These are phyloP conservation scores for Panagrolaimus sp. DNA, from an alignment of 1,140 invertebrate species.

Conservation along the genomic window DNA sequence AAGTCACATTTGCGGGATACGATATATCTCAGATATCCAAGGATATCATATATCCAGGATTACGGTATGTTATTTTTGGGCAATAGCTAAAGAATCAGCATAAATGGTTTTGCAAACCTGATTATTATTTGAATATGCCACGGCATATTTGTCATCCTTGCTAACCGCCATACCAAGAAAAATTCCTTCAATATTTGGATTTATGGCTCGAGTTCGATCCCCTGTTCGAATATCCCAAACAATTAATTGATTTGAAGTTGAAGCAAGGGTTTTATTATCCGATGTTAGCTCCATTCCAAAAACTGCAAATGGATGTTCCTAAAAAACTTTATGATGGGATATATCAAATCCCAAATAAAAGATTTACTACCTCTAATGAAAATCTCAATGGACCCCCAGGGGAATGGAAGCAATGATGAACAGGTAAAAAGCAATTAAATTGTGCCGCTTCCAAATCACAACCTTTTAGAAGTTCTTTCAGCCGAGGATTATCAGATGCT, in stretches of 20 bases:
- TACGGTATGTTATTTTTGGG: too few species aligned
- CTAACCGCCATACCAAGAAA: conserved; percentile 89
- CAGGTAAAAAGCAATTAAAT: conserved; percentile 80
- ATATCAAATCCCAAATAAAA: background rate
- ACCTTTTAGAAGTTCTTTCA: conserved; percentile 77
- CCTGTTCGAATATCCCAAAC: conserved; percentile 92
- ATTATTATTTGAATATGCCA: conserved; percentile 93
- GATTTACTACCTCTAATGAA: conserved; percentile 74
- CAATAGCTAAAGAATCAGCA: too few species aligned
- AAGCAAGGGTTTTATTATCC: conserved; percentile 86
- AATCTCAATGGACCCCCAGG: conserved; percentile 95
- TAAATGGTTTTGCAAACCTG: too few species aligned
- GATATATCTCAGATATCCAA: too few species aligned
- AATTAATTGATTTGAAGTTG: conserved; percentile 91
- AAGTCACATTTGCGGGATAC: too few species aligned
- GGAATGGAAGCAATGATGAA: conserved; percentile 90
- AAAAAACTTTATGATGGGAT: background rate
- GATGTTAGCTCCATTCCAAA: conserved; percentile 68
- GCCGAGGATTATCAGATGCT: conserved; percentile 75
- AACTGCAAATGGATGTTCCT: conserved; percentile 32
- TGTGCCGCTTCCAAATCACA: conserved; percentile 71
- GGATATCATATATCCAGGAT: too few species aligned
- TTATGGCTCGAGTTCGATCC: conserved; percentile 79
- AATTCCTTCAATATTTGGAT: conserved; percentile 76
- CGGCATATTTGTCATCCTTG: conserved; percentile 87